Conservation (phyloP, 2,797 vertebrate species). For the Eleutherodactylus coqui region DNA sequence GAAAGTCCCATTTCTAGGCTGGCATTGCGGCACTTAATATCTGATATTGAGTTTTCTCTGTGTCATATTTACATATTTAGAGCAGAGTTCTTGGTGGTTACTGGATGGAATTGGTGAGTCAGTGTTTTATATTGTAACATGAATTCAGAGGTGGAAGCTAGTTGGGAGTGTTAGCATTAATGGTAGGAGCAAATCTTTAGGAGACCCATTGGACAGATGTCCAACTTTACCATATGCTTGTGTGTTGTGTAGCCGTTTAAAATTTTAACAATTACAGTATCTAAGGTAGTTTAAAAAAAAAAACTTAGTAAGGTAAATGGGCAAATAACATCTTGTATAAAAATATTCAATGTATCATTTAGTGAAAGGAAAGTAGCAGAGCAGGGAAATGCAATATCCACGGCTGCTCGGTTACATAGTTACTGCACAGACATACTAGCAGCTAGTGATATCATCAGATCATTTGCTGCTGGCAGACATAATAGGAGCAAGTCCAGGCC, state of each 20-base stretch:
- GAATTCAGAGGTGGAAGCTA: not conserved
- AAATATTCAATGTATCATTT: not conserved
- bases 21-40: too few species aligned
- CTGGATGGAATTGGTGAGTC: too few species aligned
- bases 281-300: not conserved
- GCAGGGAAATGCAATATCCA: slow-evolving; percentile 35
- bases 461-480: slow-evolving; percentile 49
- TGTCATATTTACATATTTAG: too few species aligned
- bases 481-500: slow-evolving; percentile 40
- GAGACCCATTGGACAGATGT: not conserved
- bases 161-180: not conserved
- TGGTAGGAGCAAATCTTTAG: not conserved
- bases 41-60: too few species aligned
- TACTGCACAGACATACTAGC: slow-evolving; percentile 45
- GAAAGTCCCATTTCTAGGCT: too few species aligned
- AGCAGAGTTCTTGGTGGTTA: too few species aligned
- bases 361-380: slow-evolving; percentile 19
- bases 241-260: not conserved
- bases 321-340: not conserved
- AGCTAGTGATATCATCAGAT: slow-evolving; percentile 56
- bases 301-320: not conserved
- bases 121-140: too few species aligned
- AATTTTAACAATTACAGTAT: not conserved
- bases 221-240: not conserved
- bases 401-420: slow-evolving; percentile 33